A percentile compares a stretch with the other conserved stretches of the same genome.
These are phyloP conservation scores for Spatulosminthurus flaviceps DNA, from an alignment of 2,888 invertebrate species.

Conservation along the genomic window DNA sequence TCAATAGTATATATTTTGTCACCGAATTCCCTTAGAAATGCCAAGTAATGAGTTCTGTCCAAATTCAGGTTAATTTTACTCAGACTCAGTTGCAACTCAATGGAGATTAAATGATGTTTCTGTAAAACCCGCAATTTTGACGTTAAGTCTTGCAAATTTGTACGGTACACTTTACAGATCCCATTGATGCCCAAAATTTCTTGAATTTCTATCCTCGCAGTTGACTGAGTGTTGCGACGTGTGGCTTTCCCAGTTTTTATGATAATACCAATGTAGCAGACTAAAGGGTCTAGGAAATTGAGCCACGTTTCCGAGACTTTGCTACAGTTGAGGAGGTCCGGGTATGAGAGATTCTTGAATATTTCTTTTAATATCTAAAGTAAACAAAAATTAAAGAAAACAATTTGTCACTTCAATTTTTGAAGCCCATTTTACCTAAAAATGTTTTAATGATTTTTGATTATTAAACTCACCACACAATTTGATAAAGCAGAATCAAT, in stretches of 20 bases:
- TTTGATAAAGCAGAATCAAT: too few species aligned
- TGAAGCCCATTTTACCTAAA: too few species aligned
- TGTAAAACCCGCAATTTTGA: too few species aligned
- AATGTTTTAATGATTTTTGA: too few species aligned
- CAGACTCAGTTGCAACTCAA: neutral
- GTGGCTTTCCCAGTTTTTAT: neutral
- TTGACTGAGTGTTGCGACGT: too few species aligned
- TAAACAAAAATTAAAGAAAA: too few species aligned
- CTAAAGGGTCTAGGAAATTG: neutral
- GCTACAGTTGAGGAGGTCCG: neutral
- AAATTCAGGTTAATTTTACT: neutral
- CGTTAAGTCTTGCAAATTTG: too few species aligned
- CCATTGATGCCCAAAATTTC: too few species aligned
- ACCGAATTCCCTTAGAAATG: neutral
- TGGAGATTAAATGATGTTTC: neutral
- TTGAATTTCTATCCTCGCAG: too few species aligned
- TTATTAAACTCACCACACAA: too few species aligned
- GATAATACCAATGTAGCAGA: neutral
- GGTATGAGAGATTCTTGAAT: neutral
- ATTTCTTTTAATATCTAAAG: neutral
- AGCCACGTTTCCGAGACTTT: neutral
- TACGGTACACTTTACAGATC: too few species aligned
- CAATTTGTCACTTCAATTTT: too few species aligned
- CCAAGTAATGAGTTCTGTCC: neutral
- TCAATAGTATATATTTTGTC: neutral